Evolutionary conservation across 2,888 invertebrate genomes (phyloP).

Genomic region (Panzeria rudis): DNA sequence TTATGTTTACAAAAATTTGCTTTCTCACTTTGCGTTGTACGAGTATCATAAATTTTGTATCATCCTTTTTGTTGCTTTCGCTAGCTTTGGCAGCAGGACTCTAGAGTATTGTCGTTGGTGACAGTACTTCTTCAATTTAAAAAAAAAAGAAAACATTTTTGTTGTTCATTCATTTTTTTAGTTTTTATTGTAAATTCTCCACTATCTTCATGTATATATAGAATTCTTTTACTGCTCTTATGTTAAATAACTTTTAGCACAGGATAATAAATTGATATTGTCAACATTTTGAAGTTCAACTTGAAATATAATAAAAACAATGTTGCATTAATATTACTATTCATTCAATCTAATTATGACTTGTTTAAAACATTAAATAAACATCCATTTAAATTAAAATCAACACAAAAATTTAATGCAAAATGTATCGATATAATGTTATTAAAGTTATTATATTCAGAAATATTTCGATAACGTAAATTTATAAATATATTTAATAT

Average conservation of each 20-base stretch:
- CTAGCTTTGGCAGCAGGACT: not conserved
- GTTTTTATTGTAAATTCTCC: not conserved
- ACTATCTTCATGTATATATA: not conserved
- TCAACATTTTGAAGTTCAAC: conserved; percentile 8
- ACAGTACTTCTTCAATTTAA: not conserved
- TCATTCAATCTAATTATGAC: not conserved
- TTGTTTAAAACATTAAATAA: not conserved
- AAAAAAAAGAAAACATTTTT: too few species aligned
- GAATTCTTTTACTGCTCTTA: not conserved
- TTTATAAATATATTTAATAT: too few species aligned
- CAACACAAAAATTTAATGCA: too few species aligned
- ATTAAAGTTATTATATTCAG: too few species aligned
- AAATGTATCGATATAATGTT: not conserved
- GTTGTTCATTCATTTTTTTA: not conserved
- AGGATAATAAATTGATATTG: conserved; percentile 8
- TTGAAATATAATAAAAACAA: not conserved
- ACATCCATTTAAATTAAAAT: too few species aligned
- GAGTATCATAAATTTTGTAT: not conserved
- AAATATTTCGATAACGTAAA: too few species aligned
- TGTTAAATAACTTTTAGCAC: conserved; percentile 11
- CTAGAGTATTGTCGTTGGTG: conserved; percentile 1
- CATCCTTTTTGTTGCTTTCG: not conserved
- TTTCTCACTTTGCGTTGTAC: not conserved
- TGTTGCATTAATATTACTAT: too few species aligned
- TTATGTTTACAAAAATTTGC: too few species aligned